Percentiles rank a stretch among this genome's conserved stretches.
Evolutionary conservation across 2,113 vertebrate species (phyloP).

Genomic region (Nycticryphes semicollaris): DNA sequence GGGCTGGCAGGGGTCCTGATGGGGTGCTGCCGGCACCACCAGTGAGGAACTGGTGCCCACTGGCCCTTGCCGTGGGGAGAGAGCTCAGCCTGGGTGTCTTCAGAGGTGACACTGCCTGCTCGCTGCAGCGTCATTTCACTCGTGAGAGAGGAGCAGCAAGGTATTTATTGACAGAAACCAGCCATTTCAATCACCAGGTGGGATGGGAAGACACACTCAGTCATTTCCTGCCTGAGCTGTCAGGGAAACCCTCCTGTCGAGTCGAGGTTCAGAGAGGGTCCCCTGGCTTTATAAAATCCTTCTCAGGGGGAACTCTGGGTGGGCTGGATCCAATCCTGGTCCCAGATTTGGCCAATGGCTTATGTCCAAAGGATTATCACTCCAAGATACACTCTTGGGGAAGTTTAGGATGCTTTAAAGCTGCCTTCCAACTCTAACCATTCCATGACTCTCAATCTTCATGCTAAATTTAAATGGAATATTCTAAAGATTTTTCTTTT

Average conservation of each 20-base stretch:
- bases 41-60: not conserved
- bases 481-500: not conserved
- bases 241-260: not conserved
- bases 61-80: too few relatives aligned
- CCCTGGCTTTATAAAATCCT: not conserved
- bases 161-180: not conserved
- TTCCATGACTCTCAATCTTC: not conserved
- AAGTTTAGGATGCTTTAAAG: not conserved
- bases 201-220: not conserved
- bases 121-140: not conserved
- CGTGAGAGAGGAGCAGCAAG: not conserved
- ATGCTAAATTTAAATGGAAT: not conserved
- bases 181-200: not conserved
- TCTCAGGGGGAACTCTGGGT: not conserved
- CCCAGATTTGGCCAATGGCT: not conserved
- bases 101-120: rapidly evolving
- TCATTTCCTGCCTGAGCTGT: not conserved
- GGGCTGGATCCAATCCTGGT: not conserved
- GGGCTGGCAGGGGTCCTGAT: not conserved
- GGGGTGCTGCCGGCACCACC: too few relatives aligned
- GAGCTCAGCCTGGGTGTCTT: not conserved
- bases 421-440: too few relatives aligned
- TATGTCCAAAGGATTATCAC: not conserved
- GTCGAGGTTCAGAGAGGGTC: not conserved
- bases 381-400: not conserved